Evolutionary conservation across 2,113 vertebrate genomes (phyloP).

Genomic region (Sardina pilchardus): DNA sequence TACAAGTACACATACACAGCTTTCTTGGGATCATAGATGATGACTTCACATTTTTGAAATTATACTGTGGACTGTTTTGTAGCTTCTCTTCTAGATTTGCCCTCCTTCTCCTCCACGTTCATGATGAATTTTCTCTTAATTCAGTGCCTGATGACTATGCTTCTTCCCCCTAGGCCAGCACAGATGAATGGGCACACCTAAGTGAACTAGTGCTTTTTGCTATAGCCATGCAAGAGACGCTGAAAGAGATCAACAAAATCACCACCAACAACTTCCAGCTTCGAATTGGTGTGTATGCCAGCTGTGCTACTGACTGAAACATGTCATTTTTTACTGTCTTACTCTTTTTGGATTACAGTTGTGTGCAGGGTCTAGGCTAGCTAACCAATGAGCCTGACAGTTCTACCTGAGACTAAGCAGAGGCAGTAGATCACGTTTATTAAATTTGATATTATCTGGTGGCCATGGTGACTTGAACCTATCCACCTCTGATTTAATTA

Average conservation of each 20-base stretch:
- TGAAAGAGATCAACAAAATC: constrained; percentile 83
- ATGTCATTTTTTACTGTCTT: not conserved
- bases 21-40: too few species aligned
- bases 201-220: constrained; percentile 82
- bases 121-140: not conserved
- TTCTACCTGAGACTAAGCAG: too few species aligned
- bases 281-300: constrained; percentile 75
- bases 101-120: too few species aligned
- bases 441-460: too few species aligned
- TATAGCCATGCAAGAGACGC: constrained; percentile 80
- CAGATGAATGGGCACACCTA: constrained; percentile 84
- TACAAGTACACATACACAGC: not conserved
- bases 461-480: not conserved
- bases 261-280: constrained; percentile 84
- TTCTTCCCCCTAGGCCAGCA: constrained; percentile 69
- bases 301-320: not conserved
- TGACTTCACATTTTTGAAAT: too few species aligned
- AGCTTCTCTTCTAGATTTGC: too few species aligned
- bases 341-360: too few species aligned
- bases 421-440: too few species aligned
- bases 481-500: not conserved
- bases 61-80: too few species aligned
- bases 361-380: too few species aligned
- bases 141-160: not conserved
- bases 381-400: not conserved